Percentiles rank a stretch among this genome's conserved stretches.
Conservation (phyloP, 92 coral and sea anemone genomes). For the Phenganax subtilis region DNA sequence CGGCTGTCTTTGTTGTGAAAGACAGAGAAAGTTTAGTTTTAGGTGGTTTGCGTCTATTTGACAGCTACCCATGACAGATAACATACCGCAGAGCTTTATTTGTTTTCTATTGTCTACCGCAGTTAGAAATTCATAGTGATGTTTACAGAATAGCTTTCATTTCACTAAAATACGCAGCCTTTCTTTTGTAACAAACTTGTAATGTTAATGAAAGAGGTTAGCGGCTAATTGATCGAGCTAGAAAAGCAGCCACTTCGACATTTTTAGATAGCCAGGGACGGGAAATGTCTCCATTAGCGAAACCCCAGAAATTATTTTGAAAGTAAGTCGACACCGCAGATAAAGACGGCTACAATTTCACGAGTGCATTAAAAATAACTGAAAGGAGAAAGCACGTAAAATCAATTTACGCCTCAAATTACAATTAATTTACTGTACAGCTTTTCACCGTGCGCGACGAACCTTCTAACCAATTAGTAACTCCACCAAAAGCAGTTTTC, state of each 20-base stretch:
- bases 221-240: conserved; percentile 40
- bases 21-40: conserved; percentile 30
- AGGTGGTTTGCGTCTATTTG: conserved; percentile 34
- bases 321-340: conserved; percentile 46
- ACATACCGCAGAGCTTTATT: conserved; percentile 45
- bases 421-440: neutral
- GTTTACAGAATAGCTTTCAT: conserved; percentile 36
- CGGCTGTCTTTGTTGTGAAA: conserved; percentile 47
- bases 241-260: conserved; percentile 8
- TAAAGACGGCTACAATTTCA: conserved; percentile 24
- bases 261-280: conserved; percentile 37
- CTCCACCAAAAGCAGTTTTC: neutral
- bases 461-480: neutral
- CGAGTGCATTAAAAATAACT: conserved; percentile 12
- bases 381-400: neutral
- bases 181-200: conserved; percentile 33
- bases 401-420: conserved; percentile 17
- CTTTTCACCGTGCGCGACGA: neutral
- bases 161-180: conserved; percentile 19
- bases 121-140: conserved; percentile 38
- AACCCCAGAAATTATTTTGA: conserved; percentile 44
- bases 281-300: conserved; percentile 39
- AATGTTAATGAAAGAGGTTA: conserved; percentile 35
- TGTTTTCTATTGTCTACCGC: conserved; percentile 45
- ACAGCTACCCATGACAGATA: conserved; percentile 46